Conservation (phyloP, 2,797 vertebrate genomes). For the Hippopotamyrus pictus region DNA sequence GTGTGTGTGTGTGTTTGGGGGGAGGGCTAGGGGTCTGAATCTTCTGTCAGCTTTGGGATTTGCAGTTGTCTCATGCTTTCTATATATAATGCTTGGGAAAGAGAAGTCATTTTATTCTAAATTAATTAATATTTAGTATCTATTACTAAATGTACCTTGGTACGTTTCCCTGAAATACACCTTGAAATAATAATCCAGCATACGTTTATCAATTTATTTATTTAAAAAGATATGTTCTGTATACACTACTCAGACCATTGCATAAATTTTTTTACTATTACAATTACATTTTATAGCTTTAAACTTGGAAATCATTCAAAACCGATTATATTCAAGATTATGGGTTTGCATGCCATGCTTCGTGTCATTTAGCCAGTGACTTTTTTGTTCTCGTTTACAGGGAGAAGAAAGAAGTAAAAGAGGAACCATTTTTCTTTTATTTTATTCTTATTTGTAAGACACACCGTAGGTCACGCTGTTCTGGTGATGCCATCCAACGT, state of each 20-base stretch:
- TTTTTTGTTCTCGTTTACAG: conserved; percentile 20
- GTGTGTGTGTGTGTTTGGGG: too few relatives aligned
- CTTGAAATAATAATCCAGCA: neutral
- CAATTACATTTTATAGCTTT: neutral
- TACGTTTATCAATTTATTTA: neutral
- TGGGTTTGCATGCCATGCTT: neutral
- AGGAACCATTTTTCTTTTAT: neutral
- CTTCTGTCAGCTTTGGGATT: neutral
- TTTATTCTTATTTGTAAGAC: neutral
- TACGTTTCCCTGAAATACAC: neutral
- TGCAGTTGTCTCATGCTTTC: neutral
- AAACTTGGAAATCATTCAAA: neutral
- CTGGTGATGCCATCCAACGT: conserved; percentile 44
- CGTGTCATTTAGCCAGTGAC: neutral
- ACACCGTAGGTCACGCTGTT: neutral
- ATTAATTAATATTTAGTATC: neutral
- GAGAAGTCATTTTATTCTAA: neutral
- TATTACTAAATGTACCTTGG: neutral
- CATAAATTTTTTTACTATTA: neutral
- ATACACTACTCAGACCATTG: neutral
- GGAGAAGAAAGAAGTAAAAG: conserved; percentile 17
- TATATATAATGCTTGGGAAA: neutral
- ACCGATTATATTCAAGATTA: neutral
- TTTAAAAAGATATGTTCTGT: neutral
- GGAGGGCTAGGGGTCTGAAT: neutral